These are phyloP conservation scores for Mirounga angustirostris DNA, from an alignment of 2,113 vertebrate genomes.

Conservation along the genomic window DNA sequence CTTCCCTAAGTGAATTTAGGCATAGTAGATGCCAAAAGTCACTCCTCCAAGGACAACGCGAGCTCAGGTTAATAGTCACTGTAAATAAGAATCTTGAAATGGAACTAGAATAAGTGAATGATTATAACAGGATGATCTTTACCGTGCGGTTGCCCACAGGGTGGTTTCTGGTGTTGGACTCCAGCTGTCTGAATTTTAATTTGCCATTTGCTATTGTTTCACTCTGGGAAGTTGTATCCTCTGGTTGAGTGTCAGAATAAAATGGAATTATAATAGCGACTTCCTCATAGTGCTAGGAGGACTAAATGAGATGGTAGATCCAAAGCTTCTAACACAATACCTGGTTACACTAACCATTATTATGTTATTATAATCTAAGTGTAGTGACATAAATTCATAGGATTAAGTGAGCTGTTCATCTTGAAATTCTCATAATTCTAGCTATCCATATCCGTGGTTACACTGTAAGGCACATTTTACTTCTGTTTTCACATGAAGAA, in stretches of 20 bases:
- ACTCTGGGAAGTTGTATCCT: not conserved
- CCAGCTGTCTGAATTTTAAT: not conserved
- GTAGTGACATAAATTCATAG: conserved; percentile 19
- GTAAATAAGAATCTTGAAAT: conserved; percentile 18
- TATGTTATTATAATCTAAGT: conserved; percentile 10
- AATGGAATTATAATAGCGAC: not conserved
- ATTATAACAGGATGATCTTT: not conserved
- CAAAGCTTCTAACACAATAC: not conserved
- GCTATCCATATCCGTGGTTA: not conserved
- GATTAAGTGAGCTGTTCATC: conserved; percentile 36
- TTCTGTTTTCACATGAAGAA: conserved; percentile 30
- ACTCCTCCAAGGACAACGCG: not conserved
- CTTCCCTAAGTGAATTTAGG: not conserved
- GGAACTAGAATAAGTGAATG: not conserved
- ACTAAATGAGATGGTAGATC: not conserved
- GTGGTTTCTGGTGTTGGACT: not conserved
- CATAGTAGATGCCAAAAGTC: not conserved
- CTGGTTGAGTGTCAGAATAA: not conserved
- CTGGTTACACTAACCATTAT: not conserved
- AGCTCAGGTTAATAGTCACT: not conserved
- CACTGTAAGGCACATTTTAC: not conserved
- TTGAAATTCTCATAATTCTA: conserved; percentile 33
- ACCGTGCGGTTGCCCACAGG: not conserved
- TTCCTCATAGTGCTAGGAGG: not conserved
- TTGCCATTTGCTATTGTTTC: not conserved